Evolutionary conservation across 2,113 vertebrate species (phyloP), one percentile per base, ranked within the genome.

Genomic region (Sapajus apella): DNA sequence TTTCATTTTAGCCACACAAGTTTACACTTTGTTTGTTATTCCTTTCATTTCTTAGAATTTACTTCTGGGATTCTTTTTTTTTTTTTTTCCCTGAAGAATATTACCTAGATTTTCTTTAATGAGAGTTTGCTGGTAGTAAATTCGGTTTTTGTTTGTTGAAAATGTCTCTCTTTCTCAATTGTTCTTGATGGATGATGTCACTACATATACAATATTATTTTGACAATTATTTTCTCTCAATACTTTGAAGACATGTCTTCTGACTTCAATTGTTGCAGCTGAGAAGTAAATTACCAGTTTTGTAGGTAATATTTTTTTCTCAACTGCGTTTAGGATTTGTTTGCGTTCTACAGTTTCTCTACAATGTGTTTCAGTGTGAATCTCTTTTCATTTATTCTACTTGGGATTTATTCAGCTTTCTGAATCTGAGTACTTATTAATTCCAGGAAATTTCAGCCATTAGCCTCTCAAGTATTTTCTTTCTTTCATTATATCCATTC

Each of bases 111-210:
- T 68, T 86, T 52, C 32, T 81, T 95, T 35, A 50, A 8, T 68
- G 79, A 77, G 21, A 56, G 12, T 66, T 93, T 93, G 32, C 90
- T 96, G 75, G 25, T 75, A 89, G 45, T 66, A 89, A 92, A 56
- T 75, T 83, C 11, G 73, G 50, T 94, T 90, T 95, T 80, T 43
- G 35, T 76, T 87, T 90, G 37, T 91, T 95, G 68, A 95, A 94
- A 86, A 87, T 84, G 30, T 95, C 58, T 91, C 58, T 61, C 12
- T 20, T 66, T 55, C 47, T 55, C 13, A 87, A 8, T 61, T 80
- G 32, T 90, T 81, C 40, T 91, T 85, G 64, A 85, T 21, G 58
- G 25, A 66, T 56, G 25, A 77, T 92, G 80, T 75, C n/a, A n/a
- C 50, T 45, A 47, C 8, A 45, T 64, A 14, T 30, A 32, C 17